Evolutionary conservation across 2,113 vertebrate genomes (phyloP), one percentile per base, ranked within the genome.

Genomic region (Oncorhynchus mykiss): DNA sequence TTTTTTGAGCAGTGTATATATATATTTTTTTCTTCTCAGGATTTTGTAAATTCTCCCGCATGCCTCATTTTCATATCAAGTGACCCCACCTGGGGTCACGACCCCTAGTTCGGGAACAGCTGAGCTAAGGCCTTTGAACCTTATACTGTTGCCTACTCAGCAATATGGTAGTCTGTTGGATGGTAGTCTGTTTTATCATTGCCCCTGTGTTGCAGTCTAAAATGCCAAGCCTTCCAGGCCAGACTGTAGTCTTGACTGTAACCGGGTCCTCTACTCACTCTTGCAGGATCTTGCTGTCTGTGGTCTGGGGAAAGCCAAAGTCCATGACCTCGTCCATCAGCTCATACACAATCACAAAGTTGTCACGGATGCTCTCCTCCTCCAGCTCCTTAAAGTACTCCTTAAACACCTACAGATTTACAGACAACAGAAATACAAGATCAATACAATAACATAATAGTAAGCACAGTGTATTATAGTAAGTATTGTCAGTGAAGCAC

Each of bases 291-390:
- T 94, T 94, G 92, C 94, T 94, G 82, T 95, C 94, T 0, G 94
- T 95, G 2, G 94, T 95, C 81, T 95, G 94, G 65, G 94, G 94
- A 64, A 95, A 94, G 39, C 94, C 94, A 60, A 93, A 95, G 85
- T 95, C 94, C 94, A 95, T 95, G 71, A 95, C 83, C 84, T 95
- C 94, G 4, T 95, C 94, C 92, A 95, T 89, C 69, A 95, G 90
- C 86, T 95, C 94, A 8, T 95, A 95, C 64, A 95, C 93, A 0
- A 91, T 95, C 85, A 95, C 94, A 85, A 95, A 95, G 87, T 95
- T 95, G 87, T 95, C 94, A 1, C 93, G 93, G 29, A 95, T 94
- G n/a, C 94, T 95, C 87, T 95, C 94, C 76, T 95, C 94, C 76
- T 95, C 94, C 1, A 95, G 72, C 75, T 92, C 91, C 76, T 95